Conservation (phyloP, 2,888 invertebrate species). For the Deilephila elpenor region DNA sequence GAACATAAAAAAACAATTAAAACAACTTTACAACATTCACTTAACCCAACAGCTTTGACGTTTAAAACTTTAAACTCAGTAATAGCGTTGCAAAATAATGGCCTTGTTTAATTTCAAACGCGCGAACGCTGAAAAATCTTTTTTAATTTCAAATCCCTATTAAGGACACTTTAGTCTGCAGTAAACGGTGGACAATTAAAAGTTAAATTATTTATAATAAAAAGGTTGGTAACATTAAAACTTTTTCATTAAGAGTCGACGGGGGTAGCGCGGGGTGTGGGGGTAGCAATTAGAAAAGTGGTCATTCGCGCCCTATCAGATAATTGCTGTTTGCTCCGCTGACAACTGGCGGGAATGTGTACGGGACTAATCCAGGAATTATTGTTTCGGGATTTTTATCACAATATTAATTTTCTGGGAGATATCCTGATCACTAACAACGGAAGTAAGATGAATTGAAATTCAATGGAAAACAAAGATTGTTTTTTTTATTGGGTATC, state of each 20-base stretch:
- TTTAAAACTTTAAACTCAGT: neutral
- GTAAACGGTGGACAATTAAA: constrained; percentile 11
- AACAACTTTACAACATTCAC: too few relatives aligned
- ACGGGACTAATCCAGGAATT: neutral
- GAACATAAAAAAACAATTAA: too few relatives aligned
- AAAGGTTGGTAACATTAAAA: constrained; percentile 22
- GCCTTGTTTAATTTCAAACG: neutral
- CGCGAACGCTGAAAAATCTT: neutral
- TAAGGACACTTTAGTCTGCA: constrained; percentile 12
- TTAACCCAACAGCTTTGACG: too few relatives aligned
- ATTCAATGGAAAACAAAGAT: too few relatives aligned
- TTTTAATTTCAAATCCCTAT: constrained; percentile 5
- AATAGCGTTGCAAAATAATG: neutral
- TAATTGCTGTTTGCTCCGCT: constrained; percentile 24
- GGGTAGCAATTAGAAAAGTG: constrained; percentile 24
- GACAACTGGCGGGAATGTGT: neutral
- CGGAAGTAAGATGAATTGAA: too few relatives aligned
- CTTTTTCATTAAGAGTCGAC: constrained; percentile 20
- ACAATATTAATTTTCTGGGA: neutral
- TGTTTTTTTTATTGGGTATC: too few relatives aligned
- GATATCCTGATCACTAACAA: neutral
- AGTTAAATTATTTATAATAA: constrained; percentile 23
- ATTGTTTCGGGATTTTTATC: neutral
- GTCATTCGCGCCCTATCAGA: constrained; percentile 26
- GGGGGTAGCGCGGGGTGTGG: too few relatives aligned